Base-by-base conservation (phyloP, 2,888 invertebrate species). In the Leucozona laternaria region DNA sequence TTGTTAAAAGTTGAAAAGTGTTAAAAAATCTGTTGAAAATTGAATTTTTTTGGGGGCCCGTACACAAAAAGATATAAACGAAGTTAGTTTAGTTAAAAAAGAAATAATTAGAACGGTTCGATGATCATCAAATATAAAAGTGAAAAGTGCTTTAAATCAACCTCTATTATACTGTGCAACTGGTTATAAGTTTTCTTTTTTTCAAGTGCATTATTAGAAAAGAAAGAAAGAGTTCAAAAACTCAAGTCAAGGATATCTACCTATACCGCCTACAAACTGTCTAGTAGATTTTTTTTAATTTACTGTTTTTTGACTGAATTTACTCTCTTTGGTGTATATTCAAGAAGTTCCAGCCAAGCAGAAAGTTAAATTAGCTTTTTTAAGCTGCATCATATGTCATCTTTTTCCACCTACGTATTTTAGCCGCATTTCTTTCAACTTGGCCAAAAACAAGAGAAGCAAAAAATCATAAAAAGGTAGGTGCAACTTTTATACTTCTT, bases 301-400 rank as follows among this genome's bases (percentile, higher is more conserved):
- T 34, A 11, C 31, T 58, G 17, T 13, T 22, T 48, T 57, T 34
- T 34, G 20, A 48, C 31, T 11, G 20, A 20, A 25, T 15, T 28
- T 28, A 66, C 66, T 66, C 25, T 40, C 13, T 2, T 62, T 17
- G 13, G 40, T 58, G 31, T 31, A 5, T 31, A n/a, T 5, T 31
- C 3, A 2, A 28, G 20, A 62, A 6, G n/a, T 48, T n/a, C 22
- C 20, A 17, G n/a, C 48, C 71, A 71, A 76, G 80, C 78, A 73
- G 82, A 82, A 82, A 78, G 78, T 79, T 82, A 57, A 31, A 40
- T 50, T 34, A 40, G 60, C 66, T 68, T 40, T 68, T 81, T 85
- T 22, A 31, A 78, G 45, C 82, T 82, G 86, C 82, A 82, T 82
- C 79, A 82, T 79, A 86, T 82, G 86, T 82, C 82, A 82, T 86